A percentile compares a stretch with the other conserved stretches of the same genome.
Evolutionary conservation across 2,888 invertebrate genomes (phyloP).

Genomic region (Drosophila picticornis): DNA sequence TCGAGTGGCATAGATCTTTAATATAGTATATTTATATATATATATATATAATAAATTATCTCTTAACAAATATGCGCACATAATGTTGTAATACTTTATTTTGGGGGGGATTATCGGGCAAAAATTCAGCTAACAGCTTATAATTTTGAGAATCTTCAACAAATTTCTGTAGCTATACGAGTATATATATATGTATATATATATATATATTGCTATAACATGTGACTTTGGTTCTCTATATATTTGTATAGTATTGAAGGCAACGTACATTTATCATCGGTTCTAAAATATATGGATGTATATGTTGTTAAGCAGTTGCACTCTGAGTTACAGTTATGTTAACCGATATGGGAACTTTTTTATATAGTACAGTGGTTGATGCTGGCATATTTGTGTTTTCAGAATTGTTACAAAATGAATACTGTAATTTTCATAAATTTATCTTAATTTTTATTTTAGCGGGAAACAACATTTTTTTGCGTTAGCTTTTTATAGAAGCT

Average conservation of each 20-base stretch:
- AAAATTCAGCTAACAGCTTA: constrained; percentile 60
- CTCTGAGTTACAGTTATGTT: constrained; percentile 45
- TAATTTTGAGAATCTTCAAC: constrained; percentile 62
- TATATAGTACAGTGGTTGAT: constrained; percentile 21
- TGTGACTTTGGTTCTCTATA: constrained; percentile 30
- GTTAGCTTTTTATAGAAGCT: background rate
- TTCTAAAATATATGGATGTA: constrained; percentile 39
- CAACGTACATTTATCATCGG: constrained; percentile 45
- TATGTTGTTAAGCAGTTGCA: constrained; percentile 52
- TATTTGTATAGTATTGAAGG: constrained; percentile 44
- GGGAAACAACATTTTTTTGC: background rate
- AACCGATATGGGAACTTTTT: constrained; percentile 8
- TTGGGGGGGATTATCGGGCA: constrained; percentile 24
- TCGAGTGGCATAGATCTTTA: constrained; percentile 15
- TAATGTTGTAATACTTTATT: constrained; percentile 31
- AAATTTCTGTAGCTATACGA: constrained; percentile 40
- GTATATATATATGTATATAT: constrained; percentile 28
- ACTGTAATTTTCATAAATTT: background rate
- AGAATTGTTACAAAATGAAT: background rate
- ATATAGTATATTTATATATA: constrained; percentile 21
- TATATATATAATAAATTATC: constrained; percentile 33
- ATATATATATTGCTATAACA: constrained; percentile 39
- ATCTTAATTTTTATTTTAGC: background rate
- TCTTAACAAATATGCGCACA: constrained; percentile 29
- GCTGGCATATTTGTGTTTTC: background rate